Conservation (phyloP, 2,113 vertebrate species). For the Taurulus bubalis region DNA sequence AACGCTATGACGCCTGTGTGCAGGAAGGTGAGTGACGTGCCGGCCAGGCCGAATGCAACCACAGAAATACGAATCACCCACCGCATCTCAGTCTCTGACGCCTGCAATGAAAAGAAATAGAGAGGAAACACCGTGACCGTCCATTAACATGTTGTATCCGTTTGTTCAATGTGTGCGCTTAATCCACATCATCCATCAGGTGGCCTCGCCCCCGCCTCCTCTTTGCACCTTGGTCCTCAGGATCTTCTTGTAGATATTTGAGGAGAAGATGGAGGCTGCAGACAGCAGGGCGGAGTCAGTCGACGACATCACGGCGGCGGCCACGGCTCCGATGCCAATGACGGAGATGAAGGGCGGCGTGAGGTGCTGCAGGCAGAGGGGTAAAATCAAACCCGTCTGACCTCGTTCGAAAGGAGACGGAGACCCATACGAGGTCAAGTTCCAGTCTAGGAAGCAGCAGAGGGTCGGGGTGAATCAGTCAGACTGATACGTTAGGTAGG, state of each 20-base stretch:
- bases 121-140: neutral
- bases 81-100: constrained; percentile 77
- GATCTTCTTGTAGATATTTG: constrained; percentile 59
- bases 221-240: constrained; percentile 35
- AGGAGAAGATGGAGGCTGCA: constrained; percentile 67
- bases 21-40: constrained; percentile 74
- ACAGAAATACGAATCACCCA: constrained; percentile 80
- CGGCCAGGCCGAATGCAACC: constrained; percentile 73
- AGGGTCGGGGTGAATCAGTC: too few relatives aligned
- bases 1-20: constrained; percentile 79
- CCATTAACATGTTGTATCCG: neutral
- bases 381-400: constrained; percentile 53
- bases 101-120: constrained; percentile 55
- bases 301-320: constrained; percentile 70
- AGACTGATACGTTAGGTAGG: neutral
- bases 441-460: constrained; percentile 49
- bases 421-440: constrained; percentile 51
- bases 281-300: constrained; percentile 75
- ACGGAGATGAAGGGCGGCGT: constrained; percentile 51
- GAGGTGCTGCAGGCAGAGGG: constrained; percentile 50
- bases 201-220: too few relatives aligned
- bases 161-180: neutral
- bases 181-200: neutral
- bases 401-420: constrained; percentile 45
- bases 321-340: constrained; percentile 58